Percentiles rank a stretch among this genome's conserved stretches.
Evolutionary conservation across 2,113 vertebrate genomes (phyloP).

Genomic region (Dendropsophus ebraccatus): DNA sequence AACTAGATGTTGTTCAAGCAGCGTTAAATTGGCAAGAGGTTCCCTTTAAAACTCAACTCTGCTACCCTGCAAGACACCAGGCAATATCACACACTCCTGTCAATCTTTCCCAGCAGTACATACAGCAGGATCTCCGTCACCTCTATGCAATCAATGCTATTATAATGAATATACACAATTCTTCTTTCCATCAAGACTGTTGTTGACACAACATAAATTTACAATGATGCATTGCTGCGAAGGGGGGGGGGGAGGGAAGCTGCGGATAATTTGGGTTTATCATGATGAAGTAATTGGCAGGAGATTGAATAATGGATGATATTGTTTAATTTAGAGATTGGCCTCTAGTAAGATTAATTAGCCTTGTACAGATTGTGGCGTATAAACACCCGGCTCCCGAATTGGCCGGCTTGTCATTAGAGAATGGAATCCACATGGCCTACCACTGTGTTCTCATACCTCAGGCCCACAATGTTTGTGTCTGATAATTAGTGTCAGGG

Average conservation of each 20-base stretch:
- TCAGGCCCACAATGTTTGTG: conserved; percentile 12
- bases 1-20: no score
- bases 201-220: conserved; percentile 24
- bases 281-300: conserved; percentile 49
- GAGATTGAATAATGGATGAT: conserved; percentile 40
- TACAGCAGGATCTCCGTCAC: neutral
- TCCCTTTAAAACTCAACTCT: no score
- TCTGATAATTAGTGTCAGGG: conserved; percentile 18
- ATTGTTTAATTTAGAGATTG: conserved; percentile 48
- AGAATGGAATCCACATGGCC: conserved; percentile 6
- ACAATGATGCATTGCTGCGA: neutral
- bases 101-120: neutral
- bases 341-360: conserved; percentile 46
- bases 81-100: neutral
- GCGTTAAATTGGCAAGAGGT: no score
- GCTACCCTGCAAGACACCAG: no score
- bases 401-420: conserved; percentile 38
- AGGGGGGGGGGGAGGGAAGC: neutral
- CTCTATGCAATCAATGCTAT: neutral
- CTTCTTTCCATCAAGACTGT: neutral
- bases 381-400: conserved; percentile 20
- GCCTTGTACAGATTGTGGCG: conserved; percentile 37
- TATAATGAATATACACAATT: neutral
- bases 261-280: conserved; percentile 26
- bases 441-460: neutral